Conservation (phyloP, 2,888 invertebrate species). For the Heteromurus nitidus region DNA sequence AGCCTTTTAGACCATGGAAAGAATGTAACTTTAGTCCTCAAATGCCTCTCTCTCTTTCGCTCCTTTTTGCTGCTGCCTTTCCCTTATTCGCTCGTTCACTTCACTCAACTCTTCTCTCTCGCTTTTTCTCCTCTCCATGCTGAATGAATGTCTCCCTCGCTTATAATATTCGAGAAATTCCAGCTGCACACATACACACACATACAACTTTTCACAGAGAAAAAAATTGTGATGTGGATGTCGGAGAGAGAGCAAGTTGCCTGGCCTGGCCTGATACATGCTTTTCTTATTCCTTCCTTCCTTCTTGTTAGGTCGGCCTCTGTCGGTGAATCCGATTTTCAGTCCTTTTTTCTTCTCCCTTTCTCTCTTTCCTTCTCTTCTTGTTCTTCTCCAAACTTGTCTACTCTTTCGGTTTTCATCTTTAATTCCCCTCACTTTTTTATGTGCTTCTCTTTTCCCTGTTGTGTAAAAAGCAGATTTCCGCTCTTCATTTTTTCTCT, state of each 20-base stretch:
- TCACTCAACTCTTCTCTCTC: slow-evolving; percentile 30
- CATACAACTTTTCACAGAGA: slow-evolving; percentile 35
- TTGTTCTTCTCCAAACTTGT: slow-evolving; percentile 10
- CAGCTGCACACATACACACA: too few species aligned
- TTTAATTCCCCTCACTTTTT: slow-evolving; percentile 62
- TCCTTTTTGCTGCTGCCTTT: too few species aligned
- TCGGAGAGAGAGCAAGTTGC: slow-evolving; percentile 19
- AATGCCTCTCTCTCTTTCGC: neutral
- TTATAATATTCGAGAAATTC: slow-evolving; percentile 58
- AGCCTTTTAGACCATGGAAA: too few species aligned
- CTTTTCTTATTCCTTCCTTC: slow-evolving; percentile 55
- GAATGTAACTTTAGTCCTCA: too few species aligned
- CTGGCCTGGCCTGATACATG: slow-evolving; percentile 17
- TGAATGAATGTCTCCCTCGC: slow-evolving; percentile 57
- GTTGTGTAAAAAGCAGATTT: slow-evolving; percentile 60
- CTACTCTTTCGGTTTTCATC: slow-evolving; percentile 57
- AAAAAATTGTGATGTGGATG: neutral
- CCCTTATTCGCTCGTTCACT: slow-evolving; percentile 43
- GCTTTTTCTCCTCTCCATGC: slow-evolving; percentile 18
- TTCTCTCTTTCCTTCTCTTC: slow-evolving; percentile 23
- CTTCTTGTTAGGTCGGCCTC: slow-evolving; percentile 54
- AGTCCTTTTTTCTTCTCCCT: slow-evolving; percentile 40
- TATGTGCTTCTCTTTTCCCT: slow-evolving; percentile 41
- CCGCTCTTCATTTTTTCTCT: slow-evolving; percentile 59
- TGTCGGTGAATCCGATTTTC: slow-evolving; percentile 64